Conservation (phyloP, 2,113 vertebrate species). For the Microcebus jonahi region DNA sequence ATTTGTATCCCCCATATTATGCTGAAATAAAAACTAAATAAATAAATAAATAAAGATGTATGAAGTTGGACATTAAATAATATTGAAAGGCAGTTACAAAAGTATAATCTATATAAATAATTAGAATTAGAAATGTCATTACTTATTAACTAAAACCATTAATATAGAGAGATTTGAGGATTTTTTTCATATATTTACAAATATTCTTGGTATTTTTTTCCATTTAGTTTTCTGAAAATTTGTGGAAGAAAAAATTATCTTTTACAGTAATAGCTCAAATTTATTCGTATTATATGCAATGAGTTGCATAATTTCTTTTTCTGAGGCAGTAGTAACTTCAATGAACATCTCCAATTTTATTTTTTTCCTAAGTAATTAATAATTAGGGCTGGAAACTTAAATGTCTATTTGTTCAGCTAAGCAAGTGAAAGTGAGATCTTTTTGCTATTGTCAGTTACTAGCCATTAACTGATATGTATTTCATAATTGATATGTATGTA, state of each 20-base stretch:
- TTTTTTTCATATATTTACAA: background rate
- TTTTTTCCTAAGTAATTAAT: background rate
- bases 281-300: background rate
- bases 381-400: background rate
- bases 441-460: background rate
- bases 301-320: background rate
- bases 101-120: background rate
- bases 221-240: background rate
- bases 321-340: background rate
- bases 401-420: background rate
- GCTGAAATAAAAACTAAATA: too few species aligned
- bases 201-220: background rate
- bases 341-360: background rate
- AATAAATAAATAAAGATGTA: background rate
- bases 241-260: background rate
- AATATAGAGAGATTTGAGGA: background rate
- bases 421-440: rapidly evolving
- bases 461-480: background rate
- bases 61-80: background rate
- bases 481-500: background rate
- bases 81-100: background rate
- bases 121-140: background rate
- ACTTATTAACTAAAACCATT: background rate
- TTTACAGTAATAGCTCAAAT: background rate
- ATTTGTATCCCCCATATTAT: too few species aligned